Evolutionary conservation across 2,888 invertebrate genomes (phyloP).

Genomic region (Agrotis exclamationis): DNA sequence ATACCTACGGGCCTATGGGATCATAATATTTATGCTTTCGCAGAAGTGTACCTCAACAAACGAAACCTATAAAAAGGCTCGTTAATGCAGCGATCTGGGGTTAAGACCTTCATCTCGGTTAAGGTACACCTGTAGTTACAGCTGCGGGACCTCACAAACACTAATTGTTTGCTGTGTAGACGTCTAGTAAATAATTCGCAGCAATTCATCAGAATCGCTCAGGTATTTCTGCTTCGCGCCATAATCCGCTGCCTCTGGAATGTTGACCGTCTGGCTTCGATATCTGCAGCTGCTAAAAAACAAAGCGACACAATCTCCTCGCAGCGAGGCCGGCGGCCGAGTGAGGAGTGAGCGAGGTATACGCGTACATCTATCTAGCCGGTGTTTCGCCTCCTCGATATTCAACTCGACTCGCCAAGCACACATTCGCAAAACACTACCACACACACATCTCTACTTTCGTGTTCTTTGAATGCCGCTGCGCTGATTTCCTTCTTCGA

Average conservation of each 20-base stretch:
- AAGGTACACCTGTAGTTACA: constrained; percentile 44
- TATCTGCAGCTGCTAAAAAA: constrained; percentile 75
- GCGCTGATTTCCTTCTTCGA: constrained; percentile 86
- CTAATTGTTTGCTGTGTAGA: constrained; percentile 64
- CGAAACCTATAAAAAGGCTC: constrained; percentile 39
- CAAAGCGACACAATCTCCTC: constrained; percentile 74
- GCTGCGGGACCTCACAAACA: constrained; percentile 56
- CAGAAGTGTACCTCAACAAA: constrained; percentile 23
- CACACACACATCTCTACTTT: constrained; percentile 77
- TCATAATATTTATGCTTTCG: constrained; percentile 30
- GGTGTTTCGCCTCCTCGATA: constrained; percentile 66
- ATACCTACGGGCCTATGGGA: constrained; percentile 21
- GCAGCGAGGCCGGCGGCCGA: constrained; percentile 75
- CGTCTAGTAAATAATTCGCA: constrained; percentile 80
- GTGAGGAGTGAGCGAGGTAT: constrained; percentile 64
- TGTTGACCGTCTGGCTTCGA: constrained; percentile 86
- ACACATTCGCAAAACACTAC: constrained; percentile 75
- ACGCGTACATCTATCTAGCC: constrained; percentile 56
- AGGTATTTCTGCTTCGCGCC: constrained; percentile 88
- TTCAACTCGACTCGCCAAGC: constrained; percentile 73
- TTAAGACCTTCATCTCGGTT: constrained; percentile 50
- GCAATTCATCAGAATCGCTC: constrained; percentile 86
- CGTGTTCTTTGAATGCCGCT: constrained; percentile 80
- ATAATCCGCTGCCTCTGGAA: constrained; percentile 85
- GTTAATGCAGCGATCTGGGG: constrained; percentile 36